Conservation (phyloP, 2,888 invertebrate genomes). For the Thecocarcelia acutangulata region DNA sequence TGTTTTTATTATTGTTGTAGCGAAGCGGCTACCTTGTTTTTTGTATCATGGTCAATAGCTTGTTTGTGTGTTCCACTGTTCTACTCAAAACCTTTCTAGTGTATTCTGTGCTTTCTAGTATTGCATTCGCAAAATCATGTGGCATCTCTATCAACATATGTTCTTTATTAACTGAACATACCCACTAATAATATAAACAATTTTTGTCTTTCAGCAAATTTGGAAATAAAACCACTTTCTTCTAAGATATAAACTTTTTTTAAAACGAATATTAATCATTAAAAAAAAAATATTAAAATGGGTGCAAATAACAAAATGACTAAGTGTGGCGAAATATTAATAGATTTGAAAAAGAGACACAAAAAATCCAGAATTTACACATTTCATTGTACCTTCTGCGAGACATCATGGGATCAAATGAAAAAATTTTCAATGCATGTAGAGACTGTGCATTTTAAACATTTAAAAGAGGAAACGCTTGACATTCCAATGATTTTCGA, state of each 20-base stretch:
- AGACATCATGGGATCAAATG: constrained; percentile 61
- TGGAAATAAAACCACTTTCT: too few relatives aligned
- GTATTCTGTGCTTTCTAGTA: too few relatives aligned
- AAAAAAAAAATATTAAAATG: constrained; percentile 27
- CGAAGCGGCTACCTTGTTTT: too few relatives aligned
- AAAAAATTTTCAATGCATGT: constrained; percentile 64
- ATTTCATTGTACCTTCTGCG: constrained; percentile 59
- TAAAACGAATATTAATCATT: neutral
- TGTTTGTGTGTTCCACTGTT: too few relatives aligned
- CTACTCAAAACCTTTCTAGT: too few relatives aligned
- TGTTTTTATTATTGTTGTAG: too few relatives aligned
- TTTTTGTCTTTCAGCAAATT: constrained; percentile 22
- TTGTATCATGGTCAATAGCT: too few relatives aligned
- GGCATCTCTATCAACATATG: neutral
- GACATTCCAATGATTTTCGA: constrained; percentile 39
- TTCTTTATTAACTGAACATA: constrained; percentile 4
- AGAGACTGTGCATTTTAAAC: constrained; percentile 42
- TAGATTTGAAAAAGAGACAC: constrained; percentile 56
- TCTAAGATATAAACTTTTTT: too few relatives aligned
- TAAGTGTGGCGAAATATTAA: constrained; percentile 62
- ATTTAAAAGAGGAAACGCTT: constrained; percentile 27
- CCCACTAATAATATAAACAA: constrained; percentile 22
- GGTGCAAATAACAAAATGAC: constrained; percentile 48
- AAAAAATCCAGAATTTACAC: constrained; percentile 56
- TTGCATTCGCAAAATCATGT: too few relatives aligned